These are phyloP conservation scores for Noctua fimbriata DNA, from an alignment of 2,888 invertebrate species.

Conservation along the genomic window DNA sequence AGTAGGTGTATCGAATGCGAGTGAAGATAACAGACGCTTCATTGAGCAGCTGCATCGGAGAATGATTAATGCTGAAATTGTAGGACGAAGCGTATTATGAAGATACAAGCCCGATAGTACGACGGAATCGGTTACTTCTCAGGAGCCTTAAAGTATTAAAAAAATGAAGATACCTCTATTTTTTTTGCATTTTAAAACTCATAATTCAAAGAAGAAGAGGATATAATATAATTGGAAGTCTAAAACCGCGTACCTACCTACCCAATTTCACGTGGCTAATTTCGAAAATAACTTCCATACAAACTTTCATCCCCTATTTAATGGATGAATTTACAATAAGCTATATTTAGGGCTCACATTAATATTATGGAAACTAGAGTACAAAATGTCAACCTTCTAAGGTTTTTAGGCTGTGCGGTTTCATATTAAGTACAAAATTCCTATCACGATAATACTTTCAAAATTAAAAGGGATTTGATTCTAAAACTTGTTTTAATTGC, in stretches of 20 bases:
- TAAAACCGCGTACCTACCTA: not conserved
- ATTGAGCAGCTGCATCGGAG: not conserved
- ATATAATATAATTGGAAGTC: not conserved
- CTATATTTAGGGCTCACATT: not conserved
- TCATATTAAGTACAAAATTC: not conserved
- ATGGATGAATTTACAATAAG: not conserved
- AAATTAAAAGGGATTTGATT: conserved; percentile 2
- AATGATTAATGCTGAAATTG: not conserved
- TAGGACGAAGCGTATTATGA: not conserved
- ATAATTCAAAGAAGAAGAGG: not conserved
- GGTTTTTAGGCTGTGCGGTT: not conserved
- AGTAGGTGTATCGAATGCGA: not conserved
- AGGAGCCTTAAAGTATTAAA: not conserved
- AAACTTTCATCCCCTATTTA: not conserved
- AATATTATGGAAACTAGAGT: not conserved
- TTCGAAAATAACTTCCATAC: not conserved
- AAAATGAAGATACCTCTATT: not conserved
- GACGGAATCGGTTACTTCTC: not conserved
- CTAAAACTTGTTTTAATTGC: not conserved
- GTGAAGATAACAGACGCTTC: conserved; percentile 6
- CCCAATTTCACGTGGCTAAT: not conserved
- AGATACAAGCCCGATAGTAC: not conserved
- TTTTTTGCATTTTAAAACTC: not conserved
- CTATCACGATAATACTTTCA: not conserved
- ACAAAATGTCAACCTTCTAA: not conserved